Evolutionary conservation across 2,888 invertebrate genomes (phyloP).

Genomic region (Protodeltote pygarga): DNA sequence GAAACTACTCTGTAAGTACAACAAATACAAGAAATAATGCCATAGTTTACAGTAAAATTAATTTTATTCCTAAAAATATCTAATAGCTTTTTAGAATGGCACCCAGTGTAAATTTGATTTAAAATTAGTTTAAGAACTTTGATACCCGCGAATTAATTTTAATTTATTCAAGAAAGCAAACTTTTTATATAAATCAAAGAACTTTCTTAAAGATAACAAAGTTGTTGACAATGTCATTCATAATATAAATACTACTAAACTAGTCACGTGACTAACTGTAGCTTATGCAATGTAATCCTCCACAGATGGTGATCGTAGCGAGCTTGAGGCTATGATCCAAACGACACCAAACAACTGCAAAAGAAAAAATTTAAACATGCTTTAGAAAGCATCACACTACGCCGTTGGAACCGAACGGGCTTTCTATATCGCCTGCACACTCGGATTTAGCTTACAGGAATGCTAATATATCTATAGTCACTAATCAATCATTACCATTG

Average conservation of each 20-base stretch:
- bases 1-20: too few species aligned
- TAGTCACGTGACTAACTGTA: slow-evolving; percentile 74
- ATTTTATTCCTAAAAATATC: too few species aligned
- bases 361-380: slow-evolving; percentile 87
- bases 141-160: background rate
- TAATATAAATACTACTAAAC: slow-evolving; percentile 43
- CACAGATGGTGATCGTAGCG: slow-evolving; percentile 88
- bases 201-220: slow-evolving; percentile 6
- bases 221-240: slow-evolving; percentile 34
- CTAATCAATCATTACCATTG: slow-evolving; percentile 71
- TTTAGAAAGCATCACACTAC: slow-evolving; percentile 81
- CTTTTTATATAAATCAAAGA: slow-evolving; percentile 14
- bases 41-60: too few species aligned
- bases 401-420: slow-evolving; percentile 80
- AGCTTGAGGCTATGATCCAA: slow-evolving; percentile 87
- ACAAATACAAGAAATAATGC: too few species aligned
- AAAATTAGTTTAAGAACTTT: too few species aligned
- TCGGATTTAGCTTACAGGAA: slow-evolving; percentile 83
- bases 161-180: slow-evolving; percentile 6
- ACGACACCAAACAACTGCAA: slow-evolving; percentile 88
- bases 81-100: too few species aligned
- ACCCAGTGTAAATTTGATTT: too few species aligned
- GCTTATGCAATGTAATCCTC: slow-evolving; percentile 86
- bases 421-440: slow-evolving; percentile 84
- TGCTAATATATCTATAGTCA: slow-evolving; percentile 72